Evolutionary conservation across 2,888 invertebrate genomes (phyloP).

Genomic region (Nomada ferruginata): DNA sequence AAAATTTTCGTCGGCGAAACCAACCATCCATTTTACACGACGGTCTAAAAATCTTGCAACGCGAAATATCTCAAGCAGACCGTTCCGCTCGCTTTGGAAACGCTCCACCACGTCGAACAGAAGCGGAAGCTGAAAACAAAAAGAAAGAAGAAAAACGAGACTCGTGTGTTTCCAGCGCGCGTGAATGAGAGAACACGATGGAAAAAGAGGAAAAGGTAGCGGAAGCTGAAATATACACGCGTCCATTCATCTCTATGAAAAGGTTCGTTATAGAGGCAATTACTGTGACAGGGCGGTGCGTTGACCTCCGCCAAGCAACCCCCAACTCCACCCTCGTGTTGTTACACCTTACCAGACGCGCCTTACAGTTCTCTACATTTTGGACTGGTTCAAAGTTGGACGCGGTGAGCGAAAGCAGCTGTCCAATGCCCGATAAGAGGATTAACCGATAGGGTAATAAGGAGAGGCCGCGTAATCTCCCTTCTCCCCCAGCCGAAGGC

Average conservation of each 20-base stretch:
- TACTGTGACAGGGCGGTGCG: constrained; percentile 50
- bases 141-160: background rate
- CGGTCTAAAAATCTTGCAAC: background rate
- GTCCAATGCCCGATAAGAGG: constrained; percentile 57
- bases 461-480: constrained; percentile 44
- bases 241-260: constrained; percentile 60
- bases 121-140: background rate
- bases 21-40: too few species aligned
- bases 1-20: background rate
- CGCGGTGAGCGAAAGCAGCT: constrained; percentile 38
- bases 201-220: constrained; percentile 16
- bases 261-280: constrained; percentile 62
- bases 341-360: constrained; percentile 26
- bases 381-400: constrained; percentile 59
- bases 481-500: background rate
- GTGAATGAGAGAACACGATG: constrained; percentile 26
- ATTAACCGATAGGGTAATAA: constrained; percentile 66
- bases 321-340: background rate
- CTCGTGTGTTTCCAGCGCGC: constrained; percentile 18
- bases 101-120: background rate
- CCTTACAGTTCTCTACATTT: constrained; percentile 56
- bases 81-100: background rate
- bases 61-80: background rate
- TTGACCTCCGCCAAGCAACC: constrained; percentile 45
- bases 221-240: constrained; percentile 54